These are phyloP conservation scores for Hippocampus zosterae DNA, from an alignment of 2,113 vertebrate genomes.

Conservation along the genomic window DNA sequence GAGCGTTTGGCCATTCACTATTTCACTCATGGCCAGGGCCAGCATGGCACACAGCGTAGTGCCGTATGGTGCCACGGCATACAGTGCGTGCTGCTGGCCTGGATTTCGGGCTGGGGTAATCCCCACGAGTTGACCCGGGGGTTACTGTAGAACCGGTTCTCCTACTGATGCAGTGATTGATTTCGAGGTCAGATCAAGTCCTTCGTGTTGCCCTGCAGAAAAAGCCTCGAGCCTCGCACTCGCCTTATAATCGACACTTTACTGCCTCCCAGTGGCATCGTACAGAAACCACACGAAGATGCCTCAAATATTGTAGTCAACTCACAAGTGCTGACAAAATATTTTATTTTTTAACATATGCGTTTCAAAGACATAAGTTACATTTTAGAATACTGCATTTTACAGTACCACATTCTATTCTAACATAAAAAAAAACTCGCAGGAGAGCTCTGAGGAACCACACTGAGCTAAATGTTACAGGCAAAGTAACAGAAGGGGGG, in stretches of 20 bases:
- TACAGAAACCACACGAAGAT: slow-evolving; percentile 30
- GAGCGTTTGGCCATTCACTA: slow-evolving; percentile 79
- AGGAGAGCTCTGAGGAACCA: slow-evolving; percentile 22
- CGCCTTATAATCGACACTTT: slow-evolving; percentile 33
- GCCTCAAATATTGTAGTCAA: neutral
- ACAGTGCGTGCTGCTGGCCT: slow-evolving; percentile 64
- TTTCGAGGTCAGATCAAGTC: neutral
- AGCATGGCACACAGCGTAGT: slow-evolving; percentile 76
- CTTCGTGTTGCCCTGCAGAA: neutral
- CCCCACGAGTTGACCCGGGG: slow-evolving; percentile 43
- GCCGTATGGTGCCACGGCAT: slow-evolving; percentile 77
- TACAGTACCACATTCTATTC: slow-evolving; percentile 21
- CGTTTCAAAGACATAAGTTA: slow-evolving; percentile 60
- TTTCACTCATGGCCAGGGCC: slow-evolving; percentile 71
- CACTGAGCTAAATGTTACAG: slow-evolving; percentile 11
- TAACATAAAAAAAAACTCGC: slow-evolving; percentile 46
- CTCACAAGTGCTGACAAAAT: slow-evolving; percentile 62
- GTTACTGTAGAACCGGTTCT: slow-evolving; percentile 30
- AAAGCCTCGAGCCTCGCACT: neutral
- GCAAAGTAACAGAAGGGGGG: neutral
- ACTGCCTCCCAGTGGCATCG: slow-evolving; percentile 66
- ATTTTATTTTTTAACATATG: slow-evolving; percentile 53
- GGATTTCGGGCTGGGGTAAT: slow-evolving; percentile 40
- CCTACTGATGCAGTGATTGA: slow-evolving; percentile 29
- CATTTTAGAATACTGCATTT: slow-evolving; percentile 56